Evolutionary conservation across 2,113 vertebrate genomes (phyloP).

Genomic region (Ammodramus savannarum): DNA sequence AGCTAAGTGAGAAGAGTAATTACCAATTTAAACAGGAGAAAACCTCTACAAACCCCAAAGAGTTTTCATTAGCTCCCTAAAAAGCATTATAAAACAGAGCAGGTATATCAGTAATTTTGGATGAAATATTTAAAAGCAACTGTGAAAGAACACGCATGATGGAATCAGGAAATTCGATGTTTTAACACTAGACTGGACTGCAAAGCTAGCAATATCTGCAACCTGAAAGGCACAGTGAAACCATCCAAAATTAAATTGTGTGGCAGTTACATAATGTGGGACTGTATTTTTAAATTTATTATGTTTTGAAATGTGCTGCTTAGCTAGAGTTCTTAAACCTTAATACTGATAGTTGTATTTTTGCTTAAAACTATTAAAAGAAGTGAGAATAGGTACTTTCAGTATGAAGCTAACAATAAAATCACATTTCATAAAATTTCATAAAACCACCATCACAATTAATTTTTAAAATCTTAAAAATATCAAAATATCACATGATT

Average conservation of each 20-base stretch:
- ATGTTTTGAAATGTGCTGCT: neutral
- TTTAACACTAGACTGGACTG: neutral
- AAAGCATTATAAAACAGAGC: neutral
- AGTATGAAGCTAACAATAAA: neutral
- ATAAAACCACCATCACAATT: neutral
- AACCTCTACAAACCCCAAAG: neutral
- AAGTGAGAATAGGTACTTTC: neutral
- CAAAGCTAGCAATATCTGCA: neutral
- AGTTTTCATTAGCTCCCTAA: neutral
- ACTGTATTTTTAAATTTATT: neutral
- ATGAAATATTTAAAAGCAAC: neutral
- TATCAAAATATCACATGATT: neutral
- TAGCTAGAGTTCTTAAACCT: neutral
- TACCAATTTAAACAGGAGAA: neutral
- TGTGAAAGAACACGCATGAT: neutral
- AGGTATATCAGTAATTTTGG: neutral
- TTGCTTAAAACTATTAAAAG: neutral
- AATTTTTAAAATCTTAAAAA: neutral
- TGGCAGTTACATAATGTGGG: neutral
- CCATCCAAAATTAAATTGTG: neutral
- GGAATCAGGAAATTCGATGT: neutral
- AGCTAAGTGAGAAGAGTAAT: neutral
- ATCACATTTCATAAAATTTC: neutral
- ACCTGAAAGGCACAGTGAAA: neutral
- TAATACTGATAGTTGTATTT: neutral